phyloP scores from a whole-genome alignment of 64 coral and sea anemone genomes.

The Exaiptasia diaphana region DNA sequence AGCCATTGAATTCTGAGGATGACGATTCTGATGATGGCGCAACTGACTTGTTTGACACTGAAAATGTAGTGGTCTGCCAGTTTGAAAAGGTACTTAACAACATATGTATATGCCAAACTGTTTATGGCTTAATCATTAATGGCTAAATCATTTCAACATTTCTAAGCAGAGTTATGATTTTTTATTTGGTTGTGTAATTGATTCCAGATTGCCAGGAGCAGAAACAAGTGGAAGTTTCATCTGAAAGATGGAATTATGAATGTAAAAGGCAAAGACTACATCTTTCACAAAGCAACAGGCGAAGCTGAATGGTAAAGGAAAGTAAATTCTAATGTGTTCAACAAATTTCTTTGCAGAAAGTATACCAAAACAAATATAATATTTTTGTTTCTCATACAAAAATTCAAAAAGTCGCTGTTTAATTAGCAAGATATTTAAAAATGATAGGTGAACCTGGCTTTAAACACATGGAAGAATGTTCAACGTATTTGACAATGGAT shows the following conservation, averaged over 20 bases:
- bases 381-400: no score
- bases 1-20: conserved; percentile 84
- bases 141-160: not conserved
- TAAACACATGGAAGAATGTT: no score
- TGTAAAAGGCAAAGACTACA: conserved; percentile 87
- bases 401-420: no score
- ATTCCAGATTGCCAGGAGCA: conserved; percentile 75
- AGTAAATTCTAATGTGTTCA: no score
- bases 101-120: not conserved
- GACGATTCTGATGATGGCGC: conserved; percentile 90
- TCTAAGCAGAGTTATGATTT: not conserved
- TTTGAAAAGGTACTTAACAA: conserved; percentile 69
- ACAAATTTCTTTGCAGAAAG: no score
- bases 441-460: no score
- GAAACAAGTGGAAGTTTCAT: conserved; percentile 98
- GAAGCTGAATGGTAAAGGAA: conserved; percentile 88
- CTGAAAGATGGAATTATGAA: conserved; percentile 99
- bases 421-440: no score
- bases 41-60: conserved; percentile 89
- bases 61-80: conserved; percentile 95
- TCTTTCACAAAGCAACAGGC: conserved; percentile 87
- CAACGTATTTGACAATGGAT: no score
- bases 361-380: no score
- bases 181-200: not conserved
- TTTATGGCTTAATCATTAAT: not conserved